Conservation (phyloP, 2,113 vertebrate genomes). For the Odocoileus hemionus region DNA sequence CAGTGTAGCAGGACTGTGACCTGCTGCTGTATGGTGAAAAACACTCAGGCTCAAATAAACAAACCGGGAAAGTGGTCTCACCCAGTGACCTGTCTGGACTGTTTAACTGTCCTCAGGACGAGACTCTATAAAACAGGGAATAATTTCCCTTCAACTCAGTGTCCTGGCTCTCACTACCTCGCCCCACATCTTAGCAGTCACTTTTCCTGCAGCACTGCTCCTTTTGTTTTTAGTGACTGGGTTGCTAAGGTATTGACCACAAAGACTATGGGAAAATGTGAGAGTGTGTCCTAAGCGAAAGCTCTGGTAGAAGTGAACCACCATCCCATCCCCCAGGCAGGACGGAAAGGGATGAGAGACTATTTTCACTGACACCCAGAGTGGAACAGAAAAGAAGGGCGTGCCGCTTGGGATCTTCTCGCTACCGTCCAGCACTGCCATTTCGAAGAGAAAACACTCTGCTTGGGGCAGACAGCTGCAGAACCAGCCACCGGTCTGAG, state of each 20-base stretch:
- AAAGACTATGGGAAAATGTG: not conserved
- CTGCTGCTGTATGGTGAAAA: not conserved
- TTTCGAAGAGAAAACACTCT: not conserved
- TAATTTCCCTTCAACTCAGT: constrained; percentile 39
- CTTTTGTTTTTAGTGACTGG: not conserved
- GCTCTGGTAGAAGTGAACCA: not conserved
- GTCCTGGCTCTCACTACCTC: constrained; percentile 7
- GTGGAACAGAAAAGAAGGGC: not conserved
- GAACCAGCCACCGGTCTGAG: not conserved
- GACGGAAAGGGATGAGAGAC: not conserved
- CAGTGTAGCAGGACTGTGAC: not conserved
- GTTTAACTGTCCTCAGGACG: constrained; percentile 53
- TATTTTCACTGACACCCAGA: not conserved
- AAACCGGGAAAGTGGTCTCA: constrained; percentile 68
- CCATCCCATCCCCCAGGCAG: not conserved
- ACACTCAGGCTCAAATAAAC: constrained; percentile 63
- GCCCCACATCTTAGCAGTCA: not conserved
- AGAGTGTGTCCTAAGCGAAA: not conserved
- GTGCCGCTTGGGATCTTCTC: not conserved
- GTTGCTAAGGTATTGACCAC: not conserved
- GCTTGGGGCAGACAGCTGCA: not conserved
- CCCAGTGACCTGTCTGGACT: constrained; percentile 66
- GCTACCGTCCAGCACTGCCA: not conserved
- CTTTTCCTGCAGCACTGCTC: not conserved
- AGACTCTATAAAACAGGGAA: constrained; percentile 33